Evolutionary conservation across 2,888 invertebrate genomes (phyloP).

Genomic region (Tachina lurida): DNA sequence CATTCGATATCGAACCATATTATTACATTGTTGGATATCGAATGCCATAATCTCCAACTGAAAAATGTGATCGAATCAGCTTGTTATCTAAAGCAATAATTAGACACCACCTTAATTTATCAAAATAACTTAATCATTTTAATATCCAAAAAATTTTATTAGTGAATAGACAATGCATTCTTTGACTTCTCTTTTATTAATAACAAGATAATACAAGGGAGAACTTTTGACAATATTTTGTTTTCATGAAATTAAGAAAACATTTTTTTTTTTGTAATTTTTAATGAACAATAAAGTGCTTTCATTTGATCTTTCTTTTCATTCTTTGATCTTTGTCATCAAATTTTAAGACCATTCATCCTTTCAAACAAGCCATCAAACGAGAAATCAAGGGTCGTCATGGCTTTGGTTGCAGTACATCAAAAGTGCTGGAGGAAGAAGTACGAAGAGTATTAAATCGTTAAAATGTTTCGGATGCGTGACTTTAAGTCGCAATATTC

Average conservation of each 20-base stretch:
- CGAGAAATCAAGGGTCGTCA: conserved; percentile 40
- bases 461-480: conserved; percentile 71
- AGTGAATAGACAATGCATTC: too few species aligned
- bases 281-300: conserved; percentile 60
- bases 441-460: conserved; percentile 40
- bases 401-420: conserved; percentile 18
- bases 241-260: conserved; percentile 23
- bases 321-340: conserved; percentile 53
- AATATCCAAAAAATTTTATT: too few species aligned
- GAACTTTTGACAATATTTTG: conserved; percentile 38
- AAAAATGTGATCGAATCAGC: too few species aligned
- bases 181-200: too few species aligned
- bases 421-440: conserved; percentile 22
- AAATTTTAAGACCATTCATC: conserved; percentile 33
- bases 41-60: too few species aligned
- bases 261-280: background rate
- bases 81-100: too few species aligned
- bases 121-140: too few species aligned
- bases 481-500: conserved; percentile 53
- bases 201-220: background rate
- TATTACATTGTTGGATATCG: too few species aligned
- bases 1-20: too few species aligned
- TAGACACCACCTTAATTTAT: too few species aligned
- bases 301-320: conserved; percentile 48
- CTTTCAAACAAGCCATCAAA: conserved; percentile 18